Evolutionary conservation across 2,888 invertebrate genomes (phyloP), one percentile per base, ranked within the genome.

Genomic region (Thysanoteuthis rhombus): DNA sequence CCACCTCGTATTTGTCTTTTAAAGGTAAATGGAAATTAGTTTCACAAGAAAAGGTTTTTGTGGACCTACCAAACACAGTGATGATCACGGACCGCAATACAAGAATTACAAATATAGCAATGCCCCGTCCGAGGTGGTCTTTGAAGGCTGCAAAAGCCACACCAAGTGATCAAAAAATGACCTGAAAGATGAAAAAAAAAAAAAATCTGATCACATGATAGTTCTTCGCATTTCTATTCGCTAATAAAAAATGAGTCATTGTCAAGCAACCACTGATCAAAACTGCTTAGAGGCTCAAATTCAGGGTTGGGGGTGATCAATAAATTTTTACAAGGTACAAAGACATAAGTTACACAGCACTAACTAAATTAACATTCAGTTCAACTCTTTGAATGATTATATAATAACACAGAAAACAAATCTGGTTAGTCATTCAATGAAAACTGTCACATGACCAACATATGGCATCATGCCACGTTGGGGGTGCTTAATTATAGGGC

Each of bases 81-180:
- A 94, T 97, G 97, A 94, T 97, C 99, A 95, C 98, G 98, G 95
- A 98, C 98, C 94, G 98, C 97, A 40, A 99, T 98, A 97, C 98
- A 98, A 93, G 98, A 98, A 96, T 98, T 98, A 97, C 99, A 99
- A 94, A 98, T 97, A 95, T 98, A 97, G 96, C 99, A 99, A 96
- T 99, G 98, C 96, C 98, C 99, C 89, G 98, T 98, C 95, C 98
- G 98, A 0, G 98, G 98, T 2, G 98, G 98, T 28, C 97, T 97
- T 94, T 98, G 97, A 95, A 98, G 97, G 96, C 98, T 98, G 97
- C 99, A 99, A 0, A 97, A 97, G 1, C 98, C 94, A 93, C 95
- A 95, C 93, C 94, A 93, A 36, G 90, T 39, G 25, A 92, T 92
- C 47, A 93, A 47, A 36, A 92, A n/a, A 58, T 94, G 52, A 52